A percentile compares a stretch with the other conserved stretches of the same genome.
Evolutionary conservation across 2,797 vertebrate species (phyloP).

Genomic region (Tiaroga cobitis): DNA sequence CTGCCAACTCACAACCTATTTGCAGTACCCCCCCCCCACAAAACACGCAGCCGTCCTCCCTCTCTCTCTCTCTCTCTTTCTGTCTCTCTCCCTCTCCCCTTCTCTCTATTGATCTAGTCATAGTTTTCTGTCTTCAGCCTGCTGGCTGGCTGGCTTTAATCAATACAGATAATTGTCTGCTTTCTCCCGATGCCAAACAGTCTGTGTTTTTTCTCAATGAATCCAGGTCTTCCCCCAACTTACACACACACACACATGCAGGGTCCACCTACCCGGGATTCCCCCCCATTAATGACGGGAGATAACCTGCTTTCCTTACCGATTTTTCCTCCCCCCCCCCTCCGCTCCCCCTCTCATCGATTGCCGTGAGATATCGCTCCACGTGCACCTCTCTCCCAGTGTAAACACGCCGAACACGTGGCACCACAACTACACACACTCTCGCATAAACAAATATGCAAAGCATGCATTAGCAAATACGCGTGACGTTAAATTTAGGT

Average conservation of each 20-base stretch:
- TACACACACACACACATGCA: conserved; percentile 47
- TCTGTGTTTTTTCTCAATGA: conserved; percentile 82
- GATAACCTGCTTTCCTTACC: conserved; percentile 88
- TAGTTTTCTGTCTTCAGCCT: conserved; percentile 83
- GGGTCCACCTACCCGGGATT: conserved; percentile 75
- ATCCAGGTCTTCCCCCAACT: conserved; percentile 75
- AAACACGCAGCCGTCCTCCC: conserved; percentile 30
- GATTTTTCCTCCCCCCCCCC: conserved; percentile 72
- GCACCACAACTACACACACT: conserved; percentile 59
- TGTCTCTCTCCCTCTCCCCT: conserved; percentile 60
- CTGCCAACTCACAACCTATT: conserved; percentile 54
- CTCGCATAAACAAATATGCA: conserved; percentile 51
- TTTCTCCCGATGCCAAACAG: conserved; percentile 84
- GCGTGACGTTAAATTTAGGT: not conserved
- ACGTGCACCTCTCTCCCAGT: conserved; percentile 71
- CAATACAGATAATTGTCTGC: conserved; percentile 89
- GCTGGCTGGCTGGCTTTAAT: conserved; percentile 86
- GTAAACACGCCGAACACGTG: conserved; percentile 78
- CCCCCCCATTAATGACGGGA: conserved; percentile 82
- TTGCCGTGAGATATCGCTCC: conserved; percentile 82
- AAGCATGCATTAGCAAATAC: conserved; percentile 9
- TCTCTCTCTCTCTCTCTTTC: conserved; percentile 47
- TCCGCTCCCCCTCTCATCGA: conserved; percentile 76
- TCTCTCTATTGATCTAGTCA: conserved; percentile 81
- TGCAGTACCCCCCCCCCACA: conserved; percentile 56